Conservation (phyloP, 2,888 invertebrate species). For the Hydroisotoma schaefferi region DNA sequence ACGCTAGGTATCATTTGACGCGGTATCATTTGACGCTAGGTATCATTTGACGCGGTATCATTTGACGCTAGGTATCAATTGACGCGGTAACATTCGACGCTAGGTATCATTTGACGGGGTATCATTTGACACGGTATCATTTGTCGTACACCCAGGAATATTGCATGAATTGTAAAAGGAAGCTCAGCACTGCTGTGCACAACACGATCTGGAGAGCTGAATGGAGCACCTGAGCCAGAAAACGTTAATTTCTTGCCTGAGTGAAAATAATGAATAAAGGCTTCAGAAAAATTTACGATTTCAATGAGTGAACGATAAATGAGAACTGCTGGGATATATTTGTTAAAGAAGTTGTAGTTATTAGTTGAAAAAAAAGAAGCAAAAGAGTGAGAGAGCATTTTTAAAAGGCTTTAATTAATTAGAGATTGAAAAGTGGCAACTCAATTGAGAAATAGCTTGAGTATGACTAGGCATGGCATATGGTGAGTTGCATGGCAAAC, state of each 20-base stretch:
- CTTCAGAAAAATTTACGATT: not conserved
- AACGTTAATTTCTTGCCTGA: not conserved
- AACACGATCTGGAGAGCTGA: not conserved
- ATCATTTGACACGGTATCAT: too few species aligned
- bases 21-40: too few species aligned
- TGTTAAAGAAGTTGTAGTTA: not conserved
- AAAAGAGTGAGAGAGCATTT: constrained; percentile 7
- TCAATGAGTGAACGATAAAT: not conserved
- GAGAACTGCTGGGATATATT: not conserved
- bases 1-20: too few species aligned
- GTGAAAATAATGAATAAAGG: not conserved
- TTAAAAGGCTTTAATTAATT: constrained; percentile 19
- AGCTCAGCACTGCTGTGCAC: too few species aligned
- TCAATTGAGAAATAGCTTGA: not conserved
- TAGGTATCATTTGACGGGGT: too few species aligned
- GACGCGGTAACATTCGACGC: too few species aligned
- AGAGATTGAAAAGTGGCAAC: constrained; percentile 8
- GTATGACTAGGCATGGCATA: not conserved
- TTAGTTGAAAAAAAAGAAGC: not conserved
- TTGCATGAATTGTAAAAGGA: too few species aligned
- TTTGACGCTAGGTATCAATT: too few species aligned
- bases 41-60: too few species aligned
- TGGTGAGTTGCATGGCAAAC: not conserved
- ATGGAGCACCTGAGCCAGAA: constrained; percentile 3
- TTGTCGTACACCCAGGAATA: too few species aligned